Conservation (phyloP, 2,113 vertebrate species). For the Larimichthys crocea region DNA sequence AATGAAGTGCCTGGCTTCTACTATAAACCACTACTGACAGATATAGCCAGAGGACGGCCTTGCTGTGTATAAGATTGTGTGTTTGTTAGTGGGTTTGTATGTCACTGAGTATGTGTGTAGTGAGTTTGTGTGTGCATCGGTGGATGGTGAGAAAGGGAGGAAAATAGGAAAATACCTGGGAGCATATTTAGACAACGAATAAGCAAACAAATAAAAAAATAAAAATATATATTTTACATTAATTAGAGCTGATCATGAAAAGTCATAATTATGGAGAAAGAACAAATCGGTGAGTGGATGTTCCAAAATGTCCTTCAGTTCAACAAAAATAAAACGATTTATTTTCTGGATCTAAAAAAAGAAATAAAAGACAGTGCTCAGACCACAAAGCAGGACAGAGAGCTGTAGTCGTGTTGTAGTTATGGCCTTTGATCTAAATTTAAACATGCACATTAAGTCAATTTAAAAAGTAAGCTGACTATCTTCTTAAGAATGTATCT, state of each 20-base stretch:
- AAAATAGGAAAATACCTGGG: too few relatives aligned
- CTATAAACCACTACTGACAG: conserved; percentile 67
- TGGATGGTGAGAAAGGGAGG: neutral
- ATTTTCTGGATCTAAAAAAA: neutral
- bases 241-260: too few relatives aligned
- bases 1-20: conserved; percentile 69
- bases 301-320: neutral
- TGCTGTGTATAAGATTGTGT: conserved; percentile 10
- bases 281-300: neutral
- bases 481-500: too few relatives aligned
- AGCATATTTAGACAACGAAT: too few relatives aligned
- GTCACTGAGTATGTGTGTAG: neutral
- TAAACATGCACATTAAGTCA: neutral
- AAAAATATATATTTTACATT: too few relatives aligned
- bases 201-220: too few relatives aligned
- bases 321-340: neutral
- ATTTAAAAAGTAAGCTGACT: too few relatives aligned
- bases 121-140: neutral
- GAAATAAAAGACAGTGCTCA: neutral
- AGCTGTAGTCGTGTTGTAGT: neutral
- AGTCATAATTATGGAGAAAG: neutral
- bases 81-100: neutral
- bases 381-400: neutral
- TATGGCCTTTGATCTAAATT: neutral
- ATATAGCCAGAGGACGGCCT: conserved; percentile 50